phyloP scores from a whole-genome alignment of 2,113 vertebrate species.

The Melanostigma gelatinosum region DNA sequence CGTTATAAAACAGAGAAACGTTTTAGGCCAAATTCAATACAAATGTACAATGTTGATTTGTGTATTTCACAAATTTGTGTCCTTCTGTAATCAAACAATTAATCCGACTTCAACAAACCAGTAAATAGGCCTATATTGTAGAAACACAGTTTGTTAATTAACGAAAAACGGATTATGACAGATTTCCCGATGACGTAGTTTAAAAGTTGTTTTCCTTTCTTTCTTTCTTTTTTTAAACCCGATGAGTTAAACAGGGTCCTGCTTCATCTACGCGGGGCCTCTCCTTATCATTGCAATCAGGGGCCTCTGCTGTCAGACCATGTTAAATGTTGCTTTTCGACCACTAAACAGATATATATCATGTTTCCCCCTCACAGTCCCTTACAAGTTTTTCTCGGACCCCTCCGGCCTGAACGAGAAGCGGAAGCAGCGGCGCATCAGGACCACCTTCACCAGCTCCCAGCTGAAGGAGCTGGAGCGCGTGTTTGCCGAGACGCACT shows the following conservation, averaged over 20 bases:
- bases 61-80: neutral
- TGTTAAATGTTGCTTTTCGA: neutral
- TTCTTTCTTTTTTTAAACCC: neutral
- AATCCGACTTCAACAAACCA: neutral
- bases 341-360: neutral
- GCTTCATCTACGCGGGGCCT: neutral
- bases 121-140: neutral
- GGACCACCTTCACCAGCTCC: slow-evolving; percentile 95
- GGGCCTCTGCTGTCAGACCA: neutral
- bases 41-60: neutral
- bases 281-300: neutral
- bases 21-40: neutral
- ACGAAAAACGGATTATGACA: neutral
- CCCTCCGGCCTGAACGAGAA: slow-evolving; percentile 94
- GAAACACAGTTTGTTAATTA: neutral
- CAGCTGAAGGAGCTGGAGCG: slow-evolving; percentile 96
- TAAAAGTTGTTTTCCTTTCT: neutral
- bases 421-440: slow-evolving; percentile 93
- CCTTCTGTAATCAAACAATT: neutral
- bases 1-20: neutral
- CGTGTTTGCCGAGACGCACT: slow-evolving; percentile 95
- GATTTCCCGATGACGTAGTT: neutral
- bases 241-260: neutral
- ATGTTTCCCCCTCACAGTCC: slow-evolving; percentile 75
- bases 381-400: slow-evolving; percentile 93